These are phyloP conservation scores for Misgurnus mizolepis DNA, from an alignment of 2,113 vertebrate species.

Conservation along the genomic window DNA sequence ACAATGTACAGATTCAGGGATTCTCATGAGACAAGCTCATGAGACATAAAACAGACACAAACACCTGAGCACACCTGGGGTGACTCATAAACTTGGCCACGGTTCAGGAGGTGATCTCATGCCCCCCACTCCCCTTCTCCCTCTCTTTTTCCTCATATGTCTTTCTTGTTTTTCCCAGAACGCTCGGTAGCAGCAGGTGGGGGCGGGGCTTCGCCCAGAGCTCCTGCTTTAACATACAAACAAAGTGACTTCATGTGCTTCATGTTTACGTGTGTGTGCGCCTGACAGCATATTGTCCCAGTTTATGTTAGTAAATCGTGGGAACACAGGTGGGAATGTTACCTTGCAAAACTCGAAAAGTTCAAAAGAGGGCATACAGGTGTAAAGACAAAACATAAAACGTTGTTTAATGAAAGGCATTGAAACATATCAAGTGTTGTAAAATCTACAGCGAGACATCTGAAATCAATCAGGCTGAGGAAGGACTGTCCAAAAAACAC, in stretches of 20 bases:
- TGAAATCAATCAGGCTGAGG: conserved; percentile 9
- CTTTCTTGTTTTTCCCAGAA: conserved; percentile 57
- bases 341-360: conserved; percentile 23
- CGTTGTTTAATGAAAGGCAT: too few relatives aligned
- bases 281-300: conserved; percentile 16
- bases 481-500: neutral
- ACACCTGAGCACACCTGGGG: conserved; percentile 54
- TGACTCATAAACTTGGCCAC: conserved; percentile 52
- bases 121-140: conserved; percentile 4
- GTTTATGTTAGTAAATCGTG: conserved; percentile 9
- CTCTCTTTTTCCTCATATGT: conserved; percentile 20
- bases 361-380: neutral
- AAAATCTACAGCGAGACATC: neutral
- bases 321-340: conserved; percentile 31
- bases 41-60: conserved; percentile 41
- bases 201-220: conserved; percentile 35
- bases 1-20: conserved; percentile 5
- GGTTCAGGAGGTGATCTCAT: conserved; percentile 51
- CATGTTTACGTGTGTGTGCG: conserved; percentile 16
- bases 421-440: neutral
- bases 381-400: too few relatives aligned
- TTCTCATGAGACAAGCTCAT: conserved; percentile 24
- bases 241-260: neutral
- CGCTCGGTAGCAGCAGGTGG: conserved; percentile 41
- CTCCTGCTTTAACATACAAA: conserved; percentile 42